phyloP scores from a whole-genome alignment of 2,797 vertebrate species.

The Pygocentrus nattereri region DNA sequence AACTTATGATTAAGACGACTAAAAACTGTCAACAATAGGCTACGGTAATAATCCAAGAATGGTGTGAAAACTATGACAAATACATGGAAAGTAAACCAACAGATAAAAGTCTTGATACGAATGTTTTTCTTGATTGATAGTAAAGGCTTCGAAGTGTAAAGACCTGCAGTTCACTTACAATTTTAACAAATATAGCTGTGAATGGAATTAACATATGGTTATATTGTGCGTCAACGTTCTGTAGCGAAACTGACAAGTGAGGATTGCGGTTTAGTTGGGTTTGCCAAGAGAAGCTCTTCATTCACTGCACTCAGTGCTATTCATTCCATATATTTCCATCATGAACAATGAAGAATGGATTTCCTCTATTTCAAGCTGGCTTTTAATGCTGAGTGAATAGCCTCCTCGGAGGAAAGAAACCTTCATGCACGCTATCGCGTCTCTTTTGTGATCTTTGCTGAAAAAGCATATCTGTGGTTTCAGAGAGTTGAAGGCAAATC shows the following conservation, averaged over 20 bases:
- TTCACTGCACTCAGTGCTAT: no score
- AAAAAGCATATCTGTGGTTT: constrained; percentile 31
- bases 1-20: no score
- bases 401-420: not conserved
- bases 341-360: not conserved
- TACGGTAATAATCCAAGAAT: no score
- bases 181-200: no score
- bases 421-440: not conserved
- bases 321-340: not conserved
- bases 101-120: constrained; percentile 3
- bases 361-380: not conserved
- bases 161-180: not conserved
- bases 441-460: constrained; percentile 27
- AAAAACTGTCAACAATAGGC: no score
- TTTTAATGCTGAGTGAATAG: not conserved
- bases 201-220: constrained; percentile 7
- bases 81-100: not conserved
- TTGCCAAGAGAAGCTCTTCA: constrained; percentile 18
- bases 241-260: not conserved
- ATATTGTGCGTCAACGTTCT: constrained; percentile 13
- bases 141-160: not conserved
- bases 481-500: constrained; percentile 21
- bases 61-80: no score
- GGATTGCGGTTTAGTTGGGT: not conserved
- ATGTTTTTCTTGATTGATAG: not conserved